Evolutionary conservation across 2,113 vertebrate genomes (phyloP), one percentile per base, ranked within the genome.

Genomic region (Alexandromys fortis): DNA sequence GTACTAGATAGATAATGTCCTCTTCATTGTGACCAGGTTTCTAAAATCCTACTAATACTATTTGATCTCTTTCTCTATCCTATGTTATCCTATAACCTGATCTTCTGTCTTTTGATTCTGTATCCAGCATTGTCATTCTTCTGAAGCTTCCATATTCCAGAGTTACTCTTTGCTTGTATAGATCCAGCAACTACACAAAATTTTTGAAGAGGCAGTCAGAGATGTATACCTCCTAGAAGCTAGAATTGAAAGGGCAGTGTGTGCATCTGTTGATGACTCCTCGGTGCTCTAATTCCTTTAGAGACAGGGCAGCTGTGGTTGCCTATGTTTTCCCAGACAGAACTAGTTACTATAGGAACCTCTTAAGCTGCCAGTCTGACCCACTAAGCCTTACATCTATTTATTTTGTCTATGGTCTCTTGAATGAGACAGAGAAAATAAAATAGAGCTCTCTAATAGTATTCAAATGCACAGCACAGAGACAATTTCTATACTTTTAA

Each of bases 361-460:
- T 58, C 58, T 89, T 82, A 86, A 22, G 4, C 45, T 86, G 52
- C 70, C 5, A 82, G 72, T 72, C 73, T 49, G 89, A 89, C 9
- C 9, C 65, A 47, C 22, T 79, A 42, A 86, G n/a, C 86, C 13
- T 91, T 61, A 45, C 68, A 63, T 35, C 82, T 86, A 68, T 77
- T 93, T 76, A 65, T 68, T 90, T n/a, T 38, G 38, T 68, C 47
- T 72, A 83, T 63, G 35, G 38, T 19, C 67, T 87, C 28, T 97
- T 76, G 3, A 47, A 30, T 22, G 35, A 30, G 21, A 42, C 22
- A 90, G 49, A 91, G 35, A 13, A 82, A 91, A 72, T 45, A 65
- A 72, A 89, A 85, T 8, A 17, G 19, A 30, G n/a, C 65, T 88
- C 67, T 30, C 55, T 89, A 65, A 67, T 35, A 81, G 0, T 67